Evolutionary conservation across 2,888 invertebrate genomes (phyloP), one percentile per base, ranked within the genome.

Genomic region (Trissolcus brochymenae): DNA sequence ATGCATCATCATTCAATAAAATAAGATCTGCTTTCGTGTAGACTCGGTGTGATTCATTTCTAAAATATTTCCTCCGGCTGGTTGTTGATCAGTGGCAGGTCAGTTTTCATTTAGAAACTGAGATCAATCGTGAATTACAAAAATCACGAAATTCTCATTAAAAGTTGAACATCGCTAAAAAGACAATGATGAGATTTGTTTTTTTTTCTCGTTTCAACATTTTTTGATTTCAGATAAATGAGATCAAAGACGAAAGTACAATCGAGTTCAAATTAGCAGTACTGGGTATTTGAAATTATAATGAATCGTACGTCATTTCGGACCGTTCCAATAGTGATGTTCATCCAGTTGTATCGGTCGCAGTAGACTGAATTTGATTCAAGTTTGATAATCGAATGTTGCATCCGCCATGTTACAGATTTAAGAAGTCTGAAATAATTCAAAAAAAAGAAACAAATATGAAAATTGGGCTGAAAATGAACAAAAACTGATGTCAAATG

Each of bases 131-230:
- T 68, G 60, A 13, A 57, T 35, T 35, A 35, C 9, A 11, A 11
- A 40, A 66, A 57, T 57, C 66, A 66, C 57, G 57, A 66, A 57
- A 57, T 6, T 51, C 29, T 50, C 57, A 57, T 66, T 57, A 68
- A 19, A 7, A 14, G 51, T 19, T 40, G 57, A 50, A 1, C 9
- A 46, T 25, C 17, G 51, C 16, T 64, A 46, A 54, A 46, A 19
- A 29, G 64, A 64, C 41, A 53, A 17, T 25, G 14, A 21, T 21
- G 21, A 7, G 14, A 40, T 19, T 14, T 2, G 13, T 55, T 6
- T n/a, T 35, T 43, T 19, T 19, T 19, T 11, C n/a, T n/a, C 11
- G 13, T 55, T 54, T 9, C 64, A 43, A 29, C 50, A 51, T 19
- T 60, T 13, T 50, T 61, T 4, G 25, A 6, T 35, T 35, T 35